Evolutionary conservation across 2,113 vertebrate species (phyloP).

Genomic region (Sciurus niger): DNA sequence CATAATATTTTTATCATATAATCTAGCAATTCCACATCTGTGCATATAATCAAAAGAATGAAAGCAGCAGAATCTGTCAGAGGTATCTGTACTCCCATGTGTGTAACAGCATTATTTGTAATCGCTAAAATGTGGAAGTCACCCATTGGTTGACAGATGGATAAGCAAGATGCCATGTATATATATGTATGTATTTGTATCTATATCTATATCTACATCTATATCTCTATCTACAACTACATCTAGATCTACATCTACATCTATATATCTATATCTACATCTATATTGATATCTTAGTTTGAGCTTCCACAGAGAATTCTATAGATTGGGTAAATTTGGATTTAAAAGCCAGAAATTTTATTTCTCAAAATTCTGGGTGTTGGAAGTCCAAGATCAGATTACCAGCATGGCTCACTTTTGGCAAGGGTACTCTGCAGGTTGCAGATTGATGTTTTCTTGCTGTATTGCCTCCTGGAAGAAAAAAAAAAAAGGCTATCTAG

Average conservation of each 20-base stretch:
- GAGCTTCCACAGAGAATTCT: neutral
- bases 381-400: neutral
- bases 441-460: neutral
- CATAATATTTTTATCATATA: neutral
- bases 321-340: neutral
- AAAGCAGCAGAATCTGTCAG: neutral
- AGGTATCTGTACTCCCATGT: neutral
- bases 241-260: too few species aligned
- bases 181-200: too few species aligned
- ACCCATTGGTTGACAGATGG: accelerated
- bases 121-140: neutral
- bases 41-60: neutral
- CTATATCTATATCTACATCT: too few species aligned
- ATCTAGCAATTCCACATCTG: neutral
- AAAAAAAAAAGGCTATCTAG: neutral
- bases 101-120: neutral
- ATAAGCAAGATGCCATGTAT: neutral
- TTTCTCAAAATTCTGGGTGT: neutral
- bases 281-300: neutral
- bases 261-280: too few species aligned
- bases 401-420: neutral
- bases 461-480: neutral
- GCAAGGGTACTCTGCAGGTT: neutral
- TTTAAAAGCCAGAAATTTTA: neutral
- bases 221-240: too few species aligned